Percentiles rank a stretch among this genome's conserved stretches.
These are phyloP conservation scores for Tenualosa thibaudeaui DNA, from an alignment of 2,797 vertebrate species.

Conservation along the genomic window DNA sequence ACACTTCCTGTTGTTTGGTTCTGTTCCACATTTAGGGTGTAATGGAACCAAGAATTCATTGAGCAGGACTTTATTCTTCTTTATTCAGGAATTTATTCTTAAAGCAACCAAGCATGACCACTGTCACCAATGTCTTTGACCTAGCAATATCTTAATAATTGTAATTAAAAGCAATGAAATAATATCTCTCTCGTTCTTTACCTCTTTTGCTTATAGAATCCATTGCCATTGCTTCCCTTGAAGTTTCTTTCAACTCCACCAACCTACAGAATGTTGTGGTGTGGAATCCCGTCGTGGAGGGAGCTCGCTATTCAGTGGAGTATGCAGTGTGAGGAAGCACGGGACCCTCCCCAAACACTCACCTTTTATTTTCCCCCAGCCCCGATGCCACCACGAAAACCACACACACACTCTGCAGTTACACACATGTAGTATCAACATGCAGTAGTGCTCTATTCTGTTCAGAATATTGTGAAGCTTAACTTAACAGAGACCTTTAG, in stretches of 20 bases:
- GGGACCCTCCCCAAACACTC: neutral
- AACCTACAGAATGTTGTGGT: slow-evolving; percentile 70
- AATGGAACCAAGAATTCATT: neutral
- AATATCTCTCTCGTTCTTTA: no score
- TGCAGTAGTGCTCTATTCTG: neutral
- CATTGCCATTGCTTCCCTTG: slow-evolving; percentile 51
- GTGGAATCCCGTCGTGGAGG: slow-evolving; percentile 63
- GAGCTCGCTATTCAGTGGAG: slow-evolving; percentile 64
- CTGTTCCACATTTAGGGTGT: neutral
- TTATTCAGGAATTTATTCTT: no score
- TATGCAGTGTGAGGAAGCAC: slow-evolving; percentile 71
- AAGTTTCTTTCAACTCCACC: slow-evolving; percentile 64
- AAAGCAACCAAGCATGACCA: no score
- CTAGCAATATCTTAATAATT: no score
- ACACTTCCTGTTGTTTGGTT: slow-evolving; percentile 10
- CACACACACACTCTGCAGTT: neutral
- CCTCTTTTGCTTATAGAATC: neutral
- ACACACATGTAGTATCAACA: neutral
- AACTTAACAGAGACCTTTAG: no score
- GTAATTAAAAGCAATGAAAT: no score
- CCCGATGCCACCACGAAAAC: neutral
- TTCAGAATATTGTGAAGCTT: neutral
- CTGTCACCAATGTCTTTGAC: no score
- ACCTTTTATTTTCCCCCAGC: neutral
- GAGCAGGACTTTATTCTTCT: no score